Conservation (phyloP, 1,140 invertebrate species). For the Drosophila sucinea region DNA sequence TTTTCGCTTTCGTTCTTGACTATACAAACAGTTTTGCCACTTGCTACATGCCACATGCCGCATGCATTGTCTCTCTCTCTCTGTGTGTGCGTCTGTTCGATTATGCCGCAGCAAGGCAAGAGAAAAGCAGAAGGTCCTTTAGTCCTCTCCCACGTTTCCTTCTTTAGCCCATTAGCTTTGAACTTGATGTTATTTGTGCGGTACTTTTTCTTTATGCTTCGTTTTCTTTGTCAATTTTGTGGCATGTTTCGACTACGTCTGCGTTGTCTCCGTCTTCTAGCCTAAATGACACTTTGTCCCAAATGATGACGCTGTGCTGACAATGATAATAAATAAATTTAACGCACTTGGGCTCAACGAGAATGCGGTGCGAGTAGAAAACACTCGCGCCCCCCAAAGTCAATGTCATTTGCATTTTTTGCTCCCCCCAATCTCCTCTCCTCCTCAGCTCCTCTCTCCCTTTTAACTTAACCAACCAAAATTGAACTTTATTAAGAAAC, state of each 20-base stretch:
- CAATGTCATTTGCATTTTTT: slow-evolving; percentile 61
- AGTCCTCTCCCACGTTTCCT: background rate
- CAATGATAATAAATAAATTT: slow-evolving; percentile 79
- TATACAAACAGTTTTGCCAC: slow-evolving; percentile 69
- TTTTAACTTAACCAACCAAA: slow-evolving; percentile 28
- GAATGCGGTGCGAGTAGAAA: slow-evolving; percentile 14
- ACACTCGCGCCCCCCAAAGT: slow-evolving; percentile 25
- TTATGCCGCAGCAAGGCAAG: slow-evolving; percentile 37
- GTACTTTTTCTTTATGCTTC: slow-evolving; percentile 65
- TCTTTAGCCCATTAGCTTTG: slow-evolving; percentile 69
- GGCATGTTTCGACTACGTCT: slow-evolving; percentile 60
- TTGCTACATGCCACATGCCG: slow-evolving; percentile 55
- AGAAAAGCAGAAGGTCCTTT: slow-evolving; percentile 7
- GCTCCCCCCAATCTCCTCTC: background rate
- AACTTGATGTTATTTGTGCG: slow-evolving; percentile 73
- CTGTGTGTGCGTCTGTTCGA: slow-evolving; percentile 45
- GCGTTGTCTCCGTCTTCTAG: background rate
- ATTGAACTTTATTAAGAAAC: slow-evolving; percentile 54
- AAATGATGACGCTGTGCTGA: slow-evolving; percentile 74
- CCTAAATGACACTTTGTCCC: slow-evolving; percentile 72
- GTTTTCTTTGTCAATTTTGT: slow-evolving; percentile 64
- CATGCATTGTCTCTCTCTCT: slow-evolving; percentile 51
- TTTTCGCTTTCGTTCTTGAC: slow-evolving; percentile 41
- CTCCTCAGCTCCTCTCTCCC: background rate
- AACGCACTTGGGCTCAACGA: slow-evolving; percentile 45